Evolutionary conservation across 2,113 vertebrate genomes (phyloP), one percentile per base, ranked within the genome.

Genomic region (Camelus bactrianus): DNA sequence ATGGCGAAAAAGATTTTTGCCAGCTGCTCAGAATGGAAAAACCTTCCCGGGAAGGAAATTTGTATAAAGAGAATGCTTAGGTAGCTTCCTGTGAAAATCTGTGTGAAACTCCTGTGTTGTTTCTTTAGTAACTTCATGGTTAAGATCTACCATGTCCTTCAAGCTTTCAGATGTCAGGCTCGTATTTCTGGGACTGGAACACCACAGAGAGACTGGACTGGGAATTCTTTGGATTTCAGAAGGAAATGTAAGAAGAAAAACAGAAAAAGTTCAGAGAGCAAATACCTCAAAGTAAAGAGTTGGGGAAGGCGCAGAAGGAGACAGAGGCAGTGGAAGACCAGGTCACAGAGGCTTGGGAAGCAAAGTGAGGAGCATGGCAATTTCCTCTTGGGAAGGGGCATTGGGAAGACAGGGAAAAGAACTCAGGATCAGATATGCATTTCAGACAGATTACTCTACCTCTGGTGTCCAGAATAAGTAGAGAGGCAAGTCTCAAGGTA

Each of bases 201-300:
- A 75, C 15, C 15, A 60, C 14, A 19, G 20, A 60, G 86, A 72
- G 13, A 52, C 48, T 79, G 30, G 28, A 56, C 16, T 69, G 48
- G 79, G 24, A 80, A 22, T 48, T 56, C 28, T 86, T 48, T 85
- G 70, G 15, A 73, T 92, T 89, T 95, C 12, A 11, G 42, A 97
- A 84, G 30, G 12, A 76, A 81, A n/a, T 42, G 20, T n/a, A 76
- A 82, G 46, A 76, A 32, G 50, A 11, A 13, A 80, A 50, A 60
- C 6, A 92, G 50, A 7, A 81, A 69, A 76, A 16, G 30, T n/a
- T 69, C 20, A 67, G 8, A 80, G 24, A 69, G 56, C 17, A 46
- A 12, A 26, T 50, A 32, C 4, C 32, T 73, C 24, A 75, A 48
- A 35, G 19, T 32, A 15, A 28, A 15, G 90, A 16, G 6, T 42